A percentile compares a stretch with the other conserved stretches of the same genome.
Evolutionary conservation across 2,888 invertebrate species (phyloP).

Genomic region (Tachystola acroxantha): DNA sequence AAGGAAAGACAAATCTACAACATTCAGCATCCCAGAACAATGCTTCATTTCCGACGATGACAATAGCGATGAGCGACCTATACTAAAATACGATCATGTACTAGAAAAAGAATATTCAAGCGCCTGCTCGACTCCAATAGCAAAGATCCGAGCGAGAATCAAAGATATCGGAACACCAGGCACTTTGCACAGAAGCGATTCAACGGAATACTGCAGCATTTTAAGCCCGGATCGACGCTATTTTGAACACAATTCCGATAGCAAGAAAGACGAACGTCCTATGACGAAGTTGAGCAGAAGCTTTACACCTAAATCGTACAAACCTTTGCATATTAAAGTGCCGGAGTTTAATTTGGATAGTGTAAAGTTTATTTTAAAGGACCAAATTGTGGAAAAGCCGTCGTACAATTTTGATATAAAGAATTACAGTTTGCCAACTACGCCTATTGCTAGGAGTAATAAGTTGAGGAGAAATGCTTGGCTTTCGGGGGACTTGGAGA

Average conservation of each 20-base stretch:
- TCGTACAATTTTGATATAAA: constrained; percentile 70
- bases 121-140: constrained; percentile 62
- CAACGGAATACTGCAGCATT: constrained; percentile 71
- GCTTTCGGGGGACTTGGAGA: constrained; percentile 63
- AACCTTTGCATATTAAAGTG: constrained; percentile 65
- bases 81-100: constrained; percentile 37
- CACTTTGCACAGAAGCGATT: constrained; percentile 60
- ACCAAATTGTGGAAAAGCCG: constrained; percentile 39
- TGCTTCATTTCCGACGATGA: constrained; percentile 47
- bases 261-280: constrained; percentile 36
- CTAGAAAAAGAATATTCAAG: constrained; percentile 52
- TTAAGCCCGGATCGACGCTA: constrained; percentile 56
- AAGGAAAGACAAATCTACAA: constrained; percentile 15
- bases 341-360: constrained; percentile 62
- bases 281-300: constrained; percentile 57
- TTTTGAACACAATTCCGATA: constrained; percentile 36
- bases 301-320: constrained; percentile 69
- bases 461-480: constrained; percentile 75
- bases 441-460: constrained; percentile 75
- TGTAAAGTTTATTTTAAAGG: constrained; percentile 51
- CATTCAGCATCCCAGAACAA: constrained; percentile 35
- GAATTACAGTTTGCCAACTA: constrained; percentile 68
- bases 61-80: constrained; percentile 20
- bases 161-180: constrained; percentile 57
- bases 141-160: constrained; percentile 48